Base-by-base conservation (phyloP, 2,113 vertebrate genomes). In the Urocynchramus pylzowi region DNA sequence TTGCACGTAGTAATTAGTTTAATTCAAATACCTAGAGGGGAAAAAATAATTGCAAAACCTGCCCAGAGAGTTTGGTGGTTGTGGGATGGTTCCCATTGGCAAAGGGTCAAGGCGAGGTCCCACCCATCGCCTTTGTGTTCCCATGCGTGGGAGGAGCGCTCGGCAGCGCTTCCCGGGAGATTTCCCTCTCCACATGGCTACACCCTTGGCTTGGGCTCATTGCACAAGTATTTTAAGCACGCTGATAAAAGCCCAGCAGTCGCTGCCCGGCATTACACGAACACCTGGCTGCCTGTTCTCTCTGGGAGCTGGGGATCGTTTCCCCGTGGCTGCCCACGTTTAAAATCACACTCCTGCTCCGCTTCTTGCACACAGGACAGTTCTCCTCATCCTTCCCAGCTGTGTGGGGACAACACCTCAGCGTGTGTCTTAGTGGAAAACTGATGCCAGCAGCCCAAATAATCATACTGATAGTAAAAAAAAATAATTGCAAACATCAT, bases 141-240 rank as follows among this genome's bases (percentile, higher is more conserved):
- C 83, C 95, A 95, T 95, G 95, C 16, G 70, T 67, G 22, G 92
- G 94, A 94, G 94, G 90, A 96, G 92, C 7, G 4, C 84, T 91
- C 61, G 0, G 84, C 90, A 87, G 47, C 31, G 45, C 83, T 95
- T 93, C 85, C 96, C 7, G 84, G 86, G 95, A 95, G 94, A 91
- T 74, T 91, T 96, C 93, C 93, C 74, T 96, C 87, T 68, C 92
- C 3, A 6, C 74, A 20, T 3, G 30, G 84, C 69, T 80, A 95
- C 82, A 6, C 93, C 89, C 85, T 89, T 8, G 4, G 82, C 75
- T 85, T 5, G 3, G 90, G 70, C 93, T 96, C 94, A 95, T 65
- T 96, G 95, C 95, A 88, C 95, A 96, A 95, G 85, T 94, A 96
- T 96, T 97, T 95, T 89, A 96, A 95, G 91, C 94, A 93, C 20